Conservation (phyloP, 2,797 vertebrate genomes). For the Tarsius wallacei region DNA sequence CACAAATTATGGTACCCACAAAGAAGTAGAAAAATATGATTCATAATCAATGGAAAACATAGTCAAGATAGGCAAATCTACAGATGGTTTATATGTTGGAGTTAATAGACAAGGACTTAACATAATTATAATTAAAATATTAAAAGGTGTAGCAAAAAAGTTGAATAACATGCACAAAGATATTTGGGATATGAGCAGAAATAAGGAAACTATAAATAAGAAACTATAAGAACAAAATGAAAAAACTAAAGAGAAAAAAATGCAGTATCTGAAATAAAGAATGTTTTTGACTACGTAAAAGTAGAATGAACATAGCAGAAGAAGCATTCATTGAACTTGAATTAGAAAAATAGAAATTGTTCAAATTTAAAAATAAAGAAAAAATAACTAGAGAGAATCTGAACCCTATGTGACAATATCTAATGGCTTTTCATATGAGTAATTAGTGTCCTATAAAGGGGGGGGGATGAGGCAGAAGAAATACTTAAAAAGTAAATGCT, state of each 20-base stretch:
- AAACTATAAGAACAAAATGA: not conserved
- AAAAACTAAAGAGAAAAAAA: constrained; percentile 18
- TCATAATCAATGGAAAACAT: not conserved
- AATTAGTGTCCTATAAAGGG: not conserved
- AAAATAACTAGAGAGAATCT: not conserved
- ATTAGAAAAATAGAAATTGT: not conserved
- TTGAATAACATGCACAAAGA: not conserved
- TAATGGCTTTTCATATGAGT: not conserved
- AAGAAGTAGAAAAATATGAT: constrained; percentile 21
- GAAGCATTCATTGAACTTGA: not conserved
- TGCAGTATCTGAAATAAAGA: not conserved
- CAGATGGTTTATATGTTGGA: not conserved
- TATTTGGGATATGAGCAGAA: not conserved
- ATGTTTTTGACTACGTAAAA: not conserved
- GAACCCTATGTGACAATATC: not conserved
- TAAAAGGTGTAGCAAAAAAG: not conserved
- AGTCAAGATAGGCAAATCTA: not conserved
- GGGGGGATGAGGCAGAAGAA: not conserved
- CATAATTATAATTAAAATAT: constrained; percentile 24
- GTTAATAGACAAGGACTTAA: not conserved
- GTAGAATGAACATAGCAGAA: not conserved
- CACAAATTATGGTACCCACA: not conserved
- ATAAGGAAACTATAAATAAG: constrained; percentile 7
- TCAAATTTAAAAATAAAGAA: not conserved
- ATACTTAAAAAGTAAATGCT: not conserved